Evolutionary conservation across 2,888 invertebrate genomes (phyloP), one percentile per base, ranked within the genome.

Genomic region (Rhimphoctona megacephalus): DNA sequence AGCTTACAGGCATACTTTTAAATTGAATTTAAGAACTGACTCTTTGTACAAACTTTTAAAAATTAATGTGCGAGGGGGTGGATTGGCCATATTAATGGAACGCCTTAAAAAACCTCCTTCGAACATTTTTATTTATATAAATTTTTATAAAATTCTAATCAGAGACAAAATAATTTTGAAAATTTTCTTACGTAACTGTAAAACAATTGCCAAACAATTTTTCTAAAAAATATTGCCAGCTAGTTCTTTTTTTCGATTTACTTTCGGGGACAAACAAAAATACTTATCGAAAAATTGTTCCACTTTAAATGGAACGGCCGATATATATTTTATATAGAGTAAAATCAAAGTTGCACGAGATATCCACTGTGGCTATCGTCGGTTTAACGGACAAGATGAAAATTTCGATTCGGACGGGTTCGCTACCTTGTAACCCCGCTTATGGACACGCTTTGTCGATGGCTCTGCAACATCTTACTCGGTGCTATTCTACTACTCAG

Each of bases 361-460:
- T 64, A 66, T 70, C 72, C 33, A 61, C 76, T 76, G 87, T 80
- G 66, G 72, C 80, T 80, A 30, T 69, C 82, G 81, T 46, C 73
- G 83, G 85, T 72, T 83, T 66, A 78, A 88, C 76, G 87, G 85
- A 88, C 91, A 90, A 91, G 89, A 93, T 93, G 92, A 90, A 88
- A 89, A 89, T 85, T 86, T 83, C 87, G 85, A 87, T 80, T 85
- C 78, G 88, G 89, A 88, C 83, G 80, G 61, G 54, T 46, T 86
- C 83, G 83, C 74, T 69, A 77, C 83, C 33, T 83, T 46, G 76
- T 52, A 72, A 76, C 57, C 85, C 79, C 72, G 80, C 67, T 89
- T 89, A 92, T 92, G 92, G 93, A 92, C 87, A 88, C 89, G 85
- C 88, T 92, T 88, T 92, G 89, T 89, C 92, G 90, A 79, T 92